These are phyloP conservation scores for Ceyx margarethae DNA, from an alignment of 2,113 vertebrate genomes.

Conservation along the genomic window DNA sequence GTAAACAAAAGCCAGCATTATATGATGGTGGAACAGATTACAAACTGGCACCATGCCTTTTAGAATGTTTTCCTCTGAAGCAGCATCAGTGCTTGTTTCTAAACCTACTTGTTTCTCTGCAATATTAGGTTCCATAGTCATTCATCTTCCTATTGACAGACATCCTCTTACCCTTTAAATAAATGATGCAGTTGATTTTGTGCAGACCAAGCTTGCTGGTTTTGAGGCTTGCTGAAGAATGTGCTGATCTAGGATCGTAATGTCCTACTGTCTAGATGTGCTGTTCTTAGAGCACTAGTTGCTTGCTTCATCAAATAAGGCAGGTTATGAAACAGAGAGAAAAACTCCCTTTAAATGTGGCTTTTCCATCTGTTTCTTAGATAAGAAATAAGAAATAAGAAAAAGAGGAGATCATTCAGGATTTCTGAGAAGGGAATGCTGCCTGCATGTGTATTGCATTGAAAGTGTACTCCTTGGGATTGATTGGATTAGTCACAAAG, in stretches of 20 bases:
- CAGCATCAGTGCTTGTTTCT: not conserved
- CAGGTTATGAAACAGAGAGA: not conserved
- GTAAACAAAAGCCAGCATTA: not conserved
- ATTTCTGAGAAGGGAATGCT: not conserved
- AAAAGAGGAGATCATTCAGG: not conserved
- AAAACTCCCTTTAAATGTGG: not conserved
- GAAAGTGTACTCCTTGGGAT: not conserved
- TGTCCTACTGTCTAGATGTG: not conserved
- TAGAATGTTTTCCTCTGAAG: not conserved
- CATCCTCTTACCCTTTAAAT: constrained; percentile 2
- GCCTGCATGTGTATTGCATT: not conserved
- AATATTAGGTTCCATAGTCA: not conserved
- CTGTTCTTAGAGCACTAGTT: not conserved
- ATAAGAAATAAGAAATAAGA: not conserved
- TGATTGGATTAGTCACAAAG: not conserved
- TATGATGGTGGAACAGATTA: not conserved
- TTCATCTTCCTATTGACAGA: constrained; percentile 25
- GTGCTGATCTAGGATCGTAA: not conserved
- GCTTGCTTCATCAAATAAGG: not conserved
- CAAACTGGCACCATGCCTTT: not conserved
- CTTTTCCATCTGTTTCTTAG: not conserved
- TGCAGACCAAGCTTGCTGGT: not conserved
- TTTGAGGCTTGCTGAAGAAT: not conserved
- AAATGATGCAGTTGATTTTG: constrained; percentile 23
- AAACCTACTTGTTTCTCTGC: not conserved